Evolutionary conservation across 2,113 vertebrate genomes (phyloP).

Genomic region (Junco hyemalis): DNA sequence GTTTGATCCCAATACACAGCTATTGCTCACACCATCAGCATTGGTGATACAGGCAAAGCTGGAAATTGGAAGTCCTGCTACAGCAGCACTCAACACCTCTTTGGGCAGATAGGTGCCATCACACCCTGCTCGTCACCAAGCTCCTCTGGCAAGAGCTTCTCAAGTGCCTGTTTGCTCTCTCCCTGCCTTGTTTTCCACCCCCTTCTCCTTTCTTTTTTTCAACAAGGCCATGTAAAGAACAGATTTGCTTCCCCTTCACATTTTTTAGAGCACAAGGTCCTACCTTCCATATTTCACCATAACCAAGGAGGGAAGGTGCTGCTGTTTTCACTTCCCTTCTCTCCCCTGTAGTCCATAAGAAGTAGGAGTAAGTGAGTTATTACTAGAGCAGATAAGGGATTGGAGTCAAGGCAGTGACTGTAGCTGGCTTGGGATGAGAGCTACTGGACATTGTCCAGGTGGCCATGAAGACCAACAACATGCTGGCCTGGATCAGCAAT

Average conservation of each 20-base stretch:
- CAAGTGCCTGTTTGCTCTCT: neutral
- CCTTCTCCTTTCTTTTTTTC: neutral
- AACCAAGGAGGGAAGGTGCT: neutral
- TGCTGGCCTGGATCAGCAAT: neutral
- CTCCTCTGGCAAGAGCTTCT: neutral
- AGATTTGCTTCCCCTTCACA: neutral
- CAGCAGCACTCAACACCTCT: neutral
- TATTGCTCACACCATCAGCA: neutral
- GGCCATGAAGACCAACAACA: neutral
- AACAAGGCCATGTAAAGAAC: neutral
- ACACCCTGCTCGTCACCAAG: neutral
- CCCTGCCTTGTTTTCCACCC: neutral
- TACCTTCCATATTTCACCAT: neutral
- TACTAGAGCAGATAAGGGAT: neutral
- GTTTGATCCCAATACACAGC: neutral
- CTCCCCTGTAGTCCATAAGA: neutral
- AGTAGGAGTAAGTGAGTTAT: neutral
- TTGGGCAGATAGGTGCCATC: neutral
- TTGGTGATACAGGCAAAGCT: neutral
- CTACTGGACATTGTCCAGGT: neutral
- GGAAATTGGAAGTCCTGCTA: neutral
- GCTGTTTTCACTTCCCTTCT: neutral
- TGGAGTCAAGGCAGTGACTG: neutral
- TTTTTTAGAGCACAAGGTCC: neutral
- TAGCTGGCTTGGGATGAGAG: neutral